Evolutionary conservation across 2,113 vertebrate species (phyloP).

Genomic region (Hyperoodon ampullatus): DNA sequence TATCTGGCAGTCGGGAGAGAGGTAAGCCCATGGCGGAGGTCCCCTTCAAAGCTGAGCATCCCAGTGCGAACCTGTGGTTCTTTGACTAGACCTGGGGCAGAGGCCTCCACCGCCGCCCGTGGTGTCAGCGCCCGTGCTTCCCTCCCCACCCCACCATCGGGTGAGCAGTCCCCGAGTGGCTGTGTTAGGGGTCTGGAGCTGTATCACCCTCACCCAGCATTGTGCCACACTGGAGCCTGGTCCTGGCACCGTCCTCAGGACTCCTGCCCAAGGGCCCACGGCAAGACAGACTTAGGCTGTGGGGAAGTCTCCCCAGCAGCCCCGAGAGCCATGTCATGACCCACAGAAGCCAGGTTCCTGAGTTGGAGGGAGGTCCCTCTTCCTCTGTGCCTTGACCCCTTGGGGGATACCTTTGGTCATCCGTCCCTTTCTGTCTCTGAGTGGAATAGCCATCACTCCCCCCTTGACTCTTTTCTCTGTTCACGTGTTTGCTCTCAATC

Average conservation of each 20-base stretch:
- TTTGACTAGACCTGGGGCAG: not conserved
- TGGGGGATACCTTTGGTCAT: conserved; percentile 8
- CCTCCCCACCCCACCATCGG: not conserved
- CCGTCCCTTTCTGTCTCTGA: not conserved
- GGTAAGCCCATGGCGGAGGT: not conserved
- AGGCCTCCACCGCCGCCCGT: not conserved
- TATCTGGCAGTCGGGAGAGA: conserved; percentile 48
- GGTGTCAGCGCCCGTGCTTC: accelerated
- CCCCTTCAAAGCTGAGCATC: not conserved
- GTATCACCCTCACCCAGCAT: not conserved
- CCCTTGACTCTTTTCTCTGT: not conserved
- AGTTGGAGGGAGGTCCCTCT: not conserved
- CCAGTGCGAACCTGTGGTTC: accelerated
- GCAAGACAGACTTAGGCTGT: not conserved
- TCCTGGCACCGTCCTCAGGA: not conserved
- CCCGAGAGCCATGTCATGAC: not conserved
- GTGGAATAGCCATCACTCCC: not conserved
- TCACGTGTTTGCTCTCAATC: not conserved
- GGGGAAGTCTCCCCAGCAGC: not conserved
- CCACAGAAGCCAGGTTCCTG: not conserved
- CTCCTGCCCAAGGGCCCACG: not conserved
- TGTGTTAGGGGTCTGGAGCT: not conserved
- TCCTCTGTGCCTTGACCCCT: conserved; percentile 76
- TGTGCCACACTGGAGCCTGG: not conserved
- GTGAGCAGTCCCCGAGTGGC: not conserved